A percentile compares a stretch with the other conserved stretches of the same genome.
These are phyloP conservation scores for Dufourea novaeangliae DNA, from an alignment of 1,140 invertebrate species.

Conservation along the genomic window DNA sequence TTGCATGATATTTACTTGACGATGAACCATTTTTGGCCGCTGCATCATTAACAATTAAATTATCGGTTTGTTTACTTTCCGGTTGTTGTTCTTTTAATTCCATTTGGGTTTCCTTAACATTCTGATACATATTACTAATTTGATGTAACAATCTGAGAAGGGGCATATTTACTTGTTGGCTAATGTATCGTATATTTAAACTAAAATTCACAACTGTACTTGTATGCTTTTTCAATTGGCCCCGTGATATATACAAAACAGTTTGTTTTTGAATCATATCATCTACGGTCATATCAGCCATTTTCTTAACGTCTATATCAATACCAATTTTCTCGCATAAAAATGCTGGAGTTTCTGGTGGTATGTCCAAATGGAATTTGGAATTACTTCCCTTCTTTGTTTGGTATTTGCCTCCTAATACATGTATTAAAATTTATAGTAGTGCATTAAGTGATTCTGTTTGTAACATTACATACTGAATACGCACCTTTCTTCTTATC, in stretches of 20 bases:
- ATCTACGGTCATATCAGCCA: slow-evolving; percentile 94
- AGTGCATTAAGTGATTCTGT: neutral
- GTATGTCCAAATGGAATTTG: slow-evolving; percentile 85
- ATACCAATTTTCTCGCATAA: slow-evolving; percentile 94
- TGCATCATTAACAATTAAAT: slow-evolving; percentile 75
- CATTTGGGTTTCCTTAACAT: slow-evolving; percentile 96
- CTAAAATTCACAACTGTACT: slow-evolving; percentile 94
- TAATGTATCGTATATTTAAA: slow-evolving; percentile 92
- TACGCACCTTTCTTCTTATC: slow-evolving; percentile 80
- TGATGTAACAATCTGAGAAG: slow-evolving; percentile 95
- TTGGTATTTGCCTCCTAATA: slow-evolving; percentile 69
- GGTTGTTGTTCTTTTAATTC: slow-evolving; percentile 90
- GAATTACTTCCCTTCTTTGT: slow-evolving; percentile 75
- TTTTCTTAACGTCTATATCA: slow-evolving; percentile 94
- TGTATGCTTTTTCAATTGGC: slow-evolving; percentile 94
- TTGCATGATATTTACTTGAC: slow-evolving; percentile 80
- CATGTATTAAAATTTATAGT: neutral
- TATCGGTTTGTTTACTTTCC: slow-evolving; percentile 80
- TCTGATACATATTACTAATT: slow-evolving; percentile 98
- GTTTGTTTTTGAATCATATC: slow-evolving; percentile 90
- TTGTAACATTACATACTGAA: neutral
- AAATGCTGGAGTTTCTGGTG: slow-evolving; percentile 93
- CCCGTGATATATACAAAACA: slow-evolving; percentile 91
- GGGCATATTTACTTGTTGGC: slow-evolving; percentile 97
- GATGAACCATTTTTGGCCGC: slow-evolving; percentile 82